phyloP scores from a whole-genome alignment of 2,113 vertebrate species.

The Corythoichthys intestinalis region DNA sequence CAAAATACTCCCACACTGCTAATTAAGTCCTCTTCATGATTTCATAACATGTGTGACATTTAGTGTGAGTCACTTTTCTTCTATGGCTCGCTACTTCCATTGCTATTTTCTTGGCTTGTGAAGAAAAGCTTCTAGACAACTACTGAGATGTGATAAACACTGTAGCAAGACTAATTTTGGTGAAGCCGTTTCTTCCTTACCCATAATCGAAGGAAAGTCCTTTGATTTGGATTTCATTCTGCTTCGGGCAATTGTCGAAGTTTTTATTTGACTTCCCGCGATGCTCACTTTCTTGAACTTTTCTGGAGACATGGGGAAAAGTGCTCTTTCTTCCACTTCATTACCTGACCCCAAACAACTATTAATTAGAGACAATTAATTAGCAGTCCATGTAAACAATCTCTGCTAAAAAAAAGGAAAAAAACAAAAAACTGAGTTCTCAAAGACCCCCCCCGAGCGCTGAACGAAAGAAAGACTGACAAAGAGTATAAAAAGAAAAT shows the following conservation, averaged over 20 bases:
- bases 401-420: background rate
- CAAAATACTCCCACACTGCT: too few species aligned
- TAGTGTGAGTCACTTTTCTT: background rate
- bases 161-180: background rate
- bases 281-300: background rate
- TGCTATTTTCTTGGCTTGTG: background rate
- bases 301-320: background rate
- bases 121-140: background rate
- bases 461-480: conserved; percentile 14
- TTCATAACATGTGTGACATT: background rate
- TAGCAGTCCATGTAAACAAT: conserved; percentile 53
- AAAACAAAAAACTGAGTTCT: conserved; percentile 18
- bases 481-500: conserved; percentile 17
- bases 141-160: background rate
- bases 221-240: background rate
- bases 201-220: background rate
- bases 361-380: conserved; percentile 59
- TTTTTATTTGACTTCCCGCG: background rate
- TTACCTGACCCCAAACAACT: conserved; percentile 57
- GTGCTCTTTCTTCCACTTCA: conserved; percentile 54
- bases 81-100: background rate
- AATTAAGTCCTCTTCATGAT: background rate
- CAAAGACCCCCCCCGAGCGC: conserved; percentile 30
- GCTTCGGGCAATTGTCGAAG: background rate
- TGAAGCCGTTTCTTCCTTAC: background rate